Conservation (phyloP, 2,888 invertebrate genomes). For the Podotricha telesiphe region DNA sequence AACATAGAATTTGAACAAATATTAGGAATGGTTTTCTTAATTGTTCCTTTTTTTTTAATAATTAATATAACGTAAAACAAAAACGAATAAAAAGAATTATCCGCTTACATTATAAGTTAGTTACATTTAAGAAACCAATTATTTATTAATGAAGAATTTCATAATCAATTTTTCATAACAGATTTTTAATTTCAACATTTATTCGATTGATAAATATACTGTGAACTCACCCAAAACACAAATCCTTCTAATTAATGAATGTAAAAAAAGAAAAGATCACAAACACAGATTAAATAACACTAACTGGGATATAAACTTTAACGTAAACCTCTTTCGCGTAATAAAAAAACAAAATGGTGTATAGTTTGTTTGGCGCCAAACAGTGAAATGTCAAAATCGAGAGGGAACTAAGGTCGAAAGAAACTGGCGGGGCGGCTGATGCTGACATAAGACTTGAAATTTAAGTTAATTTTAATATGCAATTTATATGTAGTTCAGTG, state of each 20-base stretch:
- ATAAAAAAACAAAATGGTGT: conserved; percentile 35
- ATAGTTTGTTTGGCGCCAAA: conserved; percentile 63
- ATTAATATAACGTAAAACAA: too few species aligned
- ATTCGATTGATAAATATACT: neutral
- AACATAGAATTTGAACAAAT: neutral
- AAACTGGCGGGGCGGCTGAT: conserved; percentile 34
- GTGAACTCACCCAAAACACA: conserved; percentile 12
- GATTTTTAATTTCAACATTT: conserved; percentile 4
- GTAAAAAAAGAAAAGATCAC: conserved; percentile 13
- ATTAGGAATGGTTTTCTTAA: neutral
- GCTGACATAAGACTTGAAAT: conserved; percentile 28
- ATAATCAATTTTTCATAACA: neutral
- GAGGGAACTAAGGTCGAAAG: conserved; percentile 57
- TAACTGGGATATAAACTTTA: conserved; percentile 1
- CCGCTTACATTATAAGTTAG: too few species aligned
- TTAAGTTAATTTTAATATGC: neutral
- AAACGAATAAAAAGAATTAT: too few species aligned
- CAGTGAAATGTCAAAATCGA: conserved; percentile 70
- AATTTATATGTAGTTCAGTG: too few species aligned
- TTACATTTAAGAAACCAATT: too few species aligned
- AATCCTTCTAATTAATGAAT: neutral
- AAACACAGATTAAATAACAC: conserved; percentile 28
- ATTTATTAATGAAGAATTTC: neutral
- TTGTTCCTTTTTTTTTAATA: too few species aligned
- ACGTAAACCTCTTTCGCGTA: conserved; percentile 16